Percentiles rank a stretch among this genome's conserved stretches.
Evolutionary conservation across 2,888 invertebrate genomes (phyloP).

Genomic region (Cetonia aurata): DNA sequence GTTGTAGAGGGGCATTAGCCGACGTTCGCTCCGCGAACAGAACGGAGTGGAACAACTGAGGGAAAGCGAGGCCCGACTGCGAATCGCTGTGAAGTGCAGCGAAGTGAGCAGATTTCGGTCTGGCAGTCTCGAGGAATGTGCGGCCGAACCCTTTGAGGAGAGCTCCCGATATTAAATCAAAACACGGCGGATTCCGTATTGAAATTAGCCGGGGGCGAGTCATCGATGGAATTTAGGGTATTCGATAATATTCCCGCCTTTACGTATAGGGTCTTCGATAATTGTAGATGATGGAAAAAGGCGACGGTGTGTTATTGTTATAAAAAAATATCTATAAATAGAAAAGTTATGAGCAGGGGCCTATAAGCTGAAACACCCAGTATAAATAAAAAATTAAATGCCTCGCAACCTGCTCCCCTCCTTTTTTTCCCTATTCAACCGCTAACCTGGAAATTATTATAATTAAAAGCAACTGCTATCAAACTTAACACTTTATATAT

Average conservation of each 20-base stretch:
- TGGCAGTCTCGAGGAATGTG: constrained; percentile 52
- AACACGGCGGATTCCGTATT: constrained; percentile 51
- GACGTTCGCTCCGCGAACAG: not conserved
- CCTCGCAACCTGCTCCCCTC: too few relatives aligned
- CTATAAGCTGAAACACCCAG: too few relatives aligned
- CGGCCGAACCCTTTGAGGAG: constrained; percentile 49
- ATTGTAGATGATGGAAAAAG: too few relatives aligned
- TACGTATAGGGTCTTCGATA: too few relatives aligned
- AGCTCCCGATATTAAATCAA: constrained; percentile 54
- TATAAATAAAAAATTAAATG: too few relatives aligned
- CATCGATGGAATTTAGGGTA: constrained; percentile 25
- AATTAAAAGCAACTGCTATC: constrained; percentile 20
- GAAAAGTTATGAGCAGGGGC: too few relatives aligned
- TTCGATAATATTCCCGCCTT: too few relatives aligned
- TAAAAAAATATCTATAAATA: too few relatives aligned
- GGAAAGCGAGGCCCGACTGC: not conserved
- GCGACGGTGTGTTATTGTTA: too few relatives aligned
- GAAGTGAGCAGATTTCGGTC: constrained; percentile 49
- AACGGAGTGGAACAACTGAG: not conserved
- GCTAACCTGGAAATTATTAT: too few relatives aligned
- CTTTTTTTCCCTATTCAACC: too few relatives aligned
- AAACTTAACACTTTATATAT: not conserved
- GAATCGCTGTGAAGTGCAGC: constrained; percentile 44
- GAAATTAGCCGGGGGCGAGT: constrained; percentile 50
- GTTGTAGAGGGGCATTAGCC: constrained; percentile 3